Percentiles rank a stretch among this genome's conserved stretches.
Evolutionary conservation across 2,888 invertebrate species (phyloP).

Genomic region (Aphodius granarius): DNA sequence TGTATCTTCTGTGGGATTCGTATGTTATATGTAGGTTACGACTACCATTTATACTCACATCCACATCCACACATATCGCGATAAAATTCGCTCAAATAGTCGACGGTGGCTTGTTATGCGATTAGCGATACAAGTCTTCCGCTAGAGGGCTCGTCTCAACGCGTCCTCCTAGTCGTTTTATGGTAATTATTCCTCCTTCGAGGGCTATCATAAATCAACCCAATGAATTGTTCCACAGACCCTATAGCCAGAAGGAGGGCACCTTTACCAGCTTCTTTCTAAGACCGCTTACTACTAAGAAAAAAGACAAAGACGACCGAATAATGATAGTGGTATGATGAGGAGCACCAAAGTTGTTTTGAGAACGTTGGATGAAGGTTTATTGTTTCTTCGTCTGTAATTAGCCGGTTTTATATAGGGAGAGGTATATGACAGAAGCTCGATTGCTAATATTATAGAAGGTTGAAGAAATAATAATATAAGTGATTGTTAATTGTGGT

Average conservation of each 20-base stretch:
- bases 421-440: neutral
- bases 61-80: too few species aligned
- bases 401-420: neutral
- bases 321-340: neutral
- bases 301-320: neutral
- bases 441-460: neutral
- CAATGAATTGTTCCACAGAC: slow-evolving; percentile 4
- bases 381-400: neutral
- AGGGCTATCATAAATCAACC: slow-evolving; percentile 9
- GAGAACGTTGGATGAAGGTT: neutral
- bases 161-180: slow-evolving; percentile 9
- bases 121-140: neutral
- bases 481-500: too few species aligned
- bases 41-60: too few species aligned
- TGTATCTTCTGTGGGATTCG: too few species aligned
- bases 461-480: neutral
- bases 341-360: neutral
- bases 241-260: neutral
- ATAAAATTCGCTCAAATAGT: neutral
- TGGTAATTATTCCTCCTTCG: slow-evolving; percentile 16
- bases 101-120: neutral
- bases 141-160: neutral
- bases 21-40: too few species aligned
- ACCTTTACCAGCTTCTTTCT: neutral
- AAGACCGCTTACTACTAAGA: neutral